Base-by-base conservation (phyloP, 2,797 vertebrate species). In the Sebastes matsubarae region DNA sequence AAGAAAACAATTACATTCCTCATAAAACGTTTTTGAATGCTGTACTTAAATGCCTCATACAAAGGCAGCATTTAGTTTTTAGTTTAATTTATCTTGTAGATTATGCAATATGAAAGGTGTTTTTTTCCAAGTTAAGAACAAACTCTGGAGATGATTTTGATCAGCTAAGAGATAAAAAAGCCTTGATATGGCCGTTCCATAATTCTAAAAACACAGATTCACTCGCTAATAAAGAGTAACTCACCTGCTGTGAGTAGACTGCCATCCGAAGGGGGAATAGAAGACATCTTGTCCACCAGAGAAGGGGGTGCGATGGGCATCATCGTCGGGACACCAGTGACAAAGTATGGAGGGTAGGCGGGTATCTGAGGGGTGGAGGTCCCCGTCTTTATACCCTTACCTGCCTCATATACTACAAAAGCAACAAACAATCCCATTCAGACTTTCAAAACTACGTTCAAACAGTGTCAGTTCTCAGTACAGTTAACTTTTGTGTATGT, bases 361-460 rank as follows among this genome's bases (percentile, higher is more conserved):
- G 97, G 93, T 27, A 97, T 90, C 59, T 96, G 93, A 70, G 96
- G 96, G 61, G 95, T 96, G 79, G 96, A 95, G 5, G 75, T 70
- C 22, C 95, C 95, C 34, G 96, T 95, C 93, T 98, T 99, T 74
- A 97, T 96, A n/a, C 97, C 97, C 80, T 99, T 99, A 68, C 98
- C 98, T 75, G 98, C 98, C 93, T 97, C 96, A 66, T 99, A 99
- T 86, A 99, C 98, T 99, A 64, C 25, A 72, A 87, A 30, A 68
- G 7, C 14, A 72, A 61, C 7, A 73, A 32, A 68, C 50, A 29
- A 42, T 61, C 24, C 12, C 10, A 59, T 27, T 75, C 7, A 69
- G 54, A 57, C 42, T 63, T 66, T 55, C 3, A 3, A 61, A 10
- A 64, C 13, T 38, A 60, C 34, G 50, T 5, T 18, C 18, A 57